Evolutionary conservation across 2,113 vertebrate species (phyloP), one percentile per base, ranked within the genome.

Genomic region (Fulica atra): DNA sequence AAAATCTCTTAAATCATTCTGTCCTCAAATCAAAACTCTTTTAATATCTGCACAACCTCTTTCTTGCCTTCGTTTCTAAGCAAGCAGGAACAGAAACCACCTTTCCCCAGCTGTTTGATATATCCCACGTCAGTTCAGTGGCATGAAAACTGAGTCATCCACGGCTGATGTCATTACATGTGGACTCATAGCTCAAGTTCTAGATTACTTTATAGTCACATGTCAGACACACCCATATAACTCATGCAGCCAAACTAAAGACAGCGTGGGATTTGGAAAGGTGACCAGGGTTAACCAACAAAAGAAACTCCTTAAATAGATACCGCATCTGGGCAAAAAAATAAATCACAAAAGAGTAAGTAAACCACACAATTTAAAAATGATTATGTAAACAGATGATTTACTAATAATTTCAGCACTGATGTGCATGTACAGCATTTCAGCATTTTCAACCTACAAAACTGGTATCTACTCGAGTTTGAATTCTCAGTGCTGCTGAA

Each of bases 241-340:
- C 14, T 16, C 1, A 5, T 29, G 40, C 24, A 24, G 50, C 46
- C 5, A 1, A 36, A 68, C 33, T 69, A 14, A 40, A 36, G 5
- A 7, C 25, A 14, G 8, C 2, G 11, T 10, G 24, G 33, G 21
- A 29, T 71, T 36, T 85, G 19, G 46, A 82, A 81, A 18, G 21
- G 13, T 0, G 0, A 66, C 14, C 10, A 33, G 13, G 5, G 28
- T 63, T 16, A 81, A 53, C 44, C 33, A 51, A 35, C 16, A 21
- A 35, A 61, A 57, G 2, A 53, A 70, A n/a, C 7, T 26, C 31
- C 2, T 0, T 33, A 35, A 56, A 16, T 2, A 83, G 5, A 9
- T 4, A 72, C 6, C 2, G 6, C 28, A 73, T 56, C 44, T 64
- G n/a, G 7, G 25, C 69, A 31, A 23, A 54, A 80, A 79, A 53